These are phyloP conservation scores for Tadarida brasiliensis DNA, from an alignment of 2,797 vertebrate genomes.

Conservation along the genomic window DNA sequence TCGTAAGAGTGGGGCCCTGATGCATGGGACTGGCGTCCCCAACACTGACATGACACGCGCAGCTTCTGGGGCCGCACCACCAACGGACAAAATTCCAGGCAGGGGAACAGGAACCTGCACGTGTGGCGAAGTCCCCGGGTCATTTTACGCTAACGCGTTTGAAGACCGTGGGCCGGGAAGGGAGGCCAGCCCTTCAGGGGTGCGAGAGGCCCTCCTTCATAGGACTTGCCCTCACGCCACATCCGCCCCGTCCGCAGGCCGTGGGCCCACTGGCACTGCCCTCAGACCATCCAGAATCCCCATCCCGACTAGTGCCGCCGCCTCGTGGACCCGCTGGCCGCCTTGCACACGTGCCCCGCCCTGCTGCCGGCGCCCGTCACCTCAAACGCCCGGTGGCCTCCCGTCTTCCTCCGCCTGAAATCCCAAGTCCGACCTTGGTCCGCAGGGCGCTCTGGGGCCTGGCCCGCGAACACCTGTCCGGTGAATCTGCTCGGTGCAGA, in stretches of 20 bases:
- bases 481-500: no score
- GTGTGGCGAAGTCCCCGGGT: background rate
- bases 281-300: background rate
- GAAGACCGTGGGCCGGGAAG: background rate
- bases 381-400: background rate
- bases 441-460: background rate
- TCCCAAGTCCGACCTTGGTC: background rate
- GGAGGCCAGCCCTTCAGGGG: background rate
- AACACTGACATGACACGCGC: rapidly evolving
- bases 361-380: background rate
- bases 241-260: rapidly evolving
- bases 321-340: rapidly evolving
- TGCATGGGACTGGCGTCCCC: background rate
- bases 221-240: background rate
- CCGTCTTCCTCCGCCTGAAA: background rate
- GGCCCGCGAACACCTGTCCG: background rate
- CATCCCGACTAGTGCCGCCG: background rate
- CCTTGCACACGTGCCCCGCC: background rate
- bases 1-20: background rate
- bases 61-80: background rate
- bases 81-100: background rate
- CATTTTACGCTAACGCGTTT: background rate
- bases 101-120: background rate
- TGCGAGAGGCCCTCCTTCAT: background rate
- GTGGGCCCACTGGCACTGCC: rapidly evolving